Evolutionary conservation across 1,140 invertebrate genomes (phyloP).

Genomic region (Aphaenogaster floridana): DNA sequence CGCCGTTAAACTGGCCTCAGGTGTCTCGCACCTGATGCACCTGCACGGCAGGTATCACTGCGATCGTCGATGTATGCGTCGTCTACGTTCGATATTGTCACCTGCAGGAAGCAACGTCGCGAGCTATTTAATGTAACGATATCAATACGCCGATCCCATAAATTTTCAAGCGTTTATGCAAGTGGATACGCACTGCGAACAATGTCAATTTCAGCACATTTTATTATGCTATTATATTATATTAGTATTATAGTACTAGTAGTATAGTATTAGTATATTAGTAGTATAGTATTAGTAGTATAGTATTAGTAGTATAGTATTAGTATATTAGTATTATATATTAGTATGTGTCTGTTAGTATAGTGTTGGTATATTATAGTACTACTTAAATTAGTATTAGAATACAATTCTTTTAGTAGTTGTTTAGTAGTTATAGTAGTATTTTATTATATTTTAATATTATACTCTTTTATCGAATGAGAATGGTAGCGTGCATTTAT

Average conservation of each 20-base stretch:
- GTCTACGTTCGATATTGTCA: slow-evolving; percentile 43
- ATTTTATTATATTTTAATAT: no score
- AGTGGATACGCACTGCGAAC: neutral
- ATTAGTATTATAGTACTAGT: no score
- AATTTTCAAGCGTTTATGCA: neutral
- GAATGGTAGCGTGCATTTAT: neutral
- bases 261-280: no score
- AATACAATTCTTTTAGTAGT: no score
- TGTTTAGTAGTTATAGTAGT: no score
- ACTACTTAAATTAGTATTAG: no score
- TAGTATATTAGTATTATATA: no score
- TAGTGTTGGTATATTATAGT: no score
- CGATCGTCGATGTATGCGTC: slow-evolving; percentile 24
- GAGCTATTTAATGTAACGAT: neutral
- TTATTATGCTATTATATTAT: neutral
- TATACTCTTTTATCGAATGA: neutral
- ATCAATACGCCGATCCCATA: neutral
- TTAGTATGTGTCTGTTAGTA: no score
- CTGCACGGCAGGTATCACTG: slow-evolving; percentile 60
- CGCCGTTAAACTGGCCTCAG: slow-evolving; percentile 41
- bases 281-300: no score
- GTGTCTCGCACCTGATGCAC: slow-evolving; percentile 47
- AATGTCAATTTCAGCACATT: neutral
- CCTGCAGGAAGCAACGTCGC: slow-evolving; percentile 23
- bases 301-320: no score